Conservation (phyloP, 2,113 vertebrate genomes). For the Mastomys coucha region DNA sequence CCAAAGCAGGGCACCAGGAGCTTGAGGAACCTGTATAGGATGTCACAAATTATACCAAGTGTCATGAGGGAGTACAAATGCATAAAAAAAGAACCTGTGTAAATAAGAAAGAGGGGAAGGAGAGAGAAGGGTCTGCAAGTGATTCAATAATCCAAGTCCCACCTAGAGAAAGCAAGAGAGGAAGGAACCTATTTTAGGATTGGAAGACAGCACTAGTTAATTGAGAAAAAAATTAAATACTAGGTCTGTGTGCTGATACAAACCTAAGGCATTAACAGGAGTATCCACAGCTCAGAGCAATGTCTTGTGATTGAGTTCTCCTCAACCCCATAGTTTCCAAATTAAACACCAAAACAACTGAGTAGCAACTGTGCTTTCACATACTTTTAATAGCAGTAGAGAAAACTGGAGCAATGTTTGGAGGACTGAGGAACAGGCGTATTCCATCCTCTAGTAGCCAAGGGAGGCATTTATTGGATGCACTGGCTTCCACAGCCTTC, state of each 20-base stretch:
- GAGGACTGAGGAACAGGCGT: background rate
- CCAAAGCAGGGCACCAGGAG: background rate
- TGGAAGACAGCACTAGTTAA: background rate
- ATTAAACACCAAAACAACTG: background rate
- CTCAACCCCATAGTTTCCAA: background rate
- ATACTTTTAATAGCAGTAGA: background rate
- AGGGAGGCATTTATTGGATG: background rate
- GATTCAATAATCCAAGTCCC: background rate
- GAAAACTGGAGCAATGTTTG: background rate
- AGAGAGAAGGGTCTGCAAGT: background rate
- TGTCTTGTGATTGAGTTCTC: background rate
- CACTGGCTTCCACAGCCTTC: background rate
- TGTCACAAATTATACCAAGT: background rate
- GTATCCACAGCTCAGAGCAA: background rate
- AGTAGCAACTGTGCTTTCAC: background rate
- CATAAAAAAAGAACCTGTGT: background rate
- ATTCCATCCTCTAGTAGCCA: background rate
- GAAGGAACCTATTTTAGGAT: background rate
- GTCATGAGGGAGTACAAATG: background rate
- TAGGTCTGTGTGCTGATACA: background rate
- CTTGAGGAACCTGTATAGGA: background rate
- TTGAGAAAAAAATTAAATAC: background rate
- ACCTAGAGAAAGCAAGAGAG: background rate
- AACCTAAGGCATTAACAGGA: background rate
- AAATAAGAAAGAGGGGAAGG: background rate